These are phyloP conservation scores for Halocynthia aurantium DNA, from an alignment of 23 tunicate genomes.

Conservation along the genomic window DNA sequence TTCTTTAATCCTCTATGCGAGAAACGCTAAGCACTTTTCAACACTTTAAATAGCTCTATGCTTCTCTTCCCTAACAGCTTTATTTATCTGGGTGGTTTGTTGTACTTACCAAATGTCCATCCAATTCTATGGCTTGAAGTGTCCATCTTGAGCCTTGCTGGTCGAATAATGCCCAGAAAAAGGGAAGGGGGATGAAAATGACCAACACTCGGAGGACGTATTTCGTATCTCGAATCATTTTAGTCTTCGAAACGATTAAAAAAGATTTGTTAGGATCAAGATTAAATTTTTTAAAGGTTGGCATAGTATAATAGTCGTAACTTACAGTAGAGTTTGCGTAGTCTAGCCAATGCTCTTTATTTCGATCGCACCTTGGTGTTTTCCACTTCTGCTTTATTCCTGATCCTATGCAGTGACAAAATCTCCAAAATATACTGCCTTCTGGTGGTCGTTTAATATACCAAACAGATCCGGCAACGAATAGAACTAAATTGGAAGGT, in stretches of 20 bases:
- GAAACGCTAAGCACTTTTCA: background rate
- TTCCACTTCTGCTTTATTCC: slow-evolving; percentile 83
- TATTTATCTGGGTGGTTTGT: slow-evolving; percentile 2
- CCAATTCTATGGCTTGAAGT: slow-evolving; percentile 90
- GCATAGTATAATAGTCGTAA: background rate
- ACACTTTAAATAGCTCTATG: too few species aligned
- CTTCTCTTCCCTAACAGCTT: background rate
- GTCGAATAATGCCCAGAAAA: slow-evolving; percentile 98
- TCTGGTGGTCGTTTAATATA: slow-evolving; percentile 86
- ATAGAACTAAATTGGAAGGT: slow-evolving; percentile 30
- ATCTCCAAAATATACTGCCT: slow-evolving; percentile 63
- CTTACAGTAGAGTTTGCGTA: slow-evolving; percentile 59
- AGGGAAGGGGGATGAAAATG: slow-evolving; percentile 83
- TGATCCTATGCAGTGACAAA: slow-evolving; percentile 72
- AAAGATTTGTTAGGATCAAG: background rate
- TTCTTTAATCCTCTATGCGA: too few species aligned
- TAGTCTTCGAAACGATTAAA: slow-evolving; percentile 26
- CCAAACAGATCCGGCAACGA: slow-evolving; percentile 74
- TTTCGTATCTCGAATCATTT: slow-evolving; percentile 92
- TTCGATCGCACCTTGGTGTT: slow-evolving; percentile 77
- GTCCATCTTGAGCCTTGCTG: slow-evolving; percentile 99
- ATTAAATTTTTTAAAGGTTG: background rate
- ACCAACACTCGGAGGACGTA: slow-evolving; percentile 83
- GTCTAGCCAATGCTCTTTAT: slow-evolving; percentile 89
- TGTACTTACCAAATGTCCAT: slow-evolving; percentile 82